Conservation (phyloP, 2,888 invertebrate genomes). For the Sthenelais limicola region DNA sequence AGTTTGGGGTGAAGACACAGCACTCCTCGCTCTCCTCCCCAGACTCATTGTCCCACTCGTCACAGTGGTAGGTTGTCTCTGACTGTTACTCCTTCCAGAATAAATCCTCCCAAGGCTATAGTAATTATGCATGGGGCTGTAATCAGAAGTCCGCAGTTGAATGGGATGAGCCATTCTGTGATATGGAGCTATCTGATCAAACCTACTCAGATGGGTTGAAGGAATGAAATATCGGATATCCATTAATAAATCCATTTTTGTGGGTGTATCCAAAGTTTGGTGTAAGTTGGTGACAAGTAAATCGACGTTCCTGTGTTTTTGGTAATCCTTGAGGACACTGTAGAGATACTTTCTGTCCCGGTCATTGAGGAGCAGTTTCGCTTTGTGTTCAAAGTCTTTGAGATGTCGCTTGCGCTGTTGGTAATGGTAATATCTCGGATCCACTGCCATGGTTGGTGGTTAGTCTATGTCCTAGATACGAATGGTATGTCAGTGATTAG, state of each 20-base stretch:
- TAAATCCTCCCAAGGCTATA: no score
- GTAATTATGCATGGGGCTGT: no score
- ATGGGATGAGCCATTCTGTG: constrained; percentile 51
- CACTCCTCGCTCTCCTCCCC: constrained; percentile 5
- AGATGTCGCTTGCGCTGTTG: constrained; percentile 33
- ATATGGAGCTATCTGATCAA: constrained; percentile 53
- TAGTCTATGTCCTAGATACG: background rate
- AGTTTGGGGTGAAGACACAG: background rate
- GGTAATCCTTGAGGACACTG: constrained; percentile 55
- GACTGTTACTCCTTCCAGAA: no score
- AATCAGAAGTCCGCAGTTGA: background rate
- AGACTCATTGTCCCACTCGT: constrained; percentile 18
- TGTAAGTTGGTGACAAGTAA: constrained; percentile 50
- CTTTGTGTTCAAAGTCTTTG: constrained; percentile 47
- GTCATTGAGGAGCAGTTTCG: constrained; percentile 48
- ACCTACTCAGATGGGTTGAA: constrained; percentile 53
- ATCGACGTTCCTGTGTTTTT: constrained; percentile 47
- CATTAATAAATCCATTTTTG: constrained; percentile 58
- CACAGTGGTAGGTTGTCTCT: no score
- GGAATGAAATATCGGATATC: constrained; percentile 59
- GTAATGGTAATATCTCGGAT: constrained; percentile 4
- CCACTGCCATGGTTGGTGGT: background rate
- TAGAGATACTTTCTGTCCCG: constrained; percentile 58
- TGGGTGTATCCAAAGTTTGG: constrained; percentile 56
- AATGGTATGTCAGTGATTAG: constrained; percentile 1